phyloP scores from a whole-genome alignment of 2,888 invertebrate genomes.

The Drosophila picticornis region DNA sequence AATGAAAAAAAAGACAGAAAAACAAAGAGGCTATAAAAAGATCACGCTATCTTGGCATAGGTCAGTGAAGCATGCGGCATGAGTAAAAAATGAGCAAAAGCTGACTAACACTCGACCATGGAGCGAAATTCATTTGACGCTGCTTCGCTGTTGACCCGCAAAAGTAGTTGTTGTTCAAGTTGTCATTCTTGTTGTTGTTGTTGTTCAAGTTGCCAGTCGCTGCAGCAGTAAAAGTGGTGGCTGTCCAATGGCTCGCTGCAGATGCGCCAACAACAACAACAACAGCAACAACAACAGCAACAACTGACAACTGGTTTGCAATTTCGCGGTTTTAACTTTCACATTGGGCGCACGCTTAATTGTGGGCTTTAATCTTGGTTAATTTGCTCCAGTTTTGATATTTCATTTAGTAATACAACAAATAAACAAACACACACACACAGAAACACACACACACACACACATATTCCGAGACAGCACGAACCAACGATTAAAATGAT shows the following conservation, averaged over 20 bases:
- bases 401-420: constrained; percentile 51
- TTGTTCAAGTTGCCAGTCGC: constrained; percentile 13
- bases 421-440: background rate
- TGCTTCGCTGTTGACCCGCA: constrained; percentile 51
- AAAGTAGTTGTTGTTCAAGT: constrained; percentile 31
- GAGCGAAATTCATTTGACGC: constrained; percentile 7
- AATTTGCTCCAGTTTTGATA: constrained; percentile 77
- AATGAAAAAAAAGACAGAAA: constrained; percentile 10
- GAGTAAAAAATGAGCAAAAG: constrained; percentile 5
- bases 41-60: constrained; percentile 58
- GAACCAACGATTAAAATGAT: constrained; percentile 53
- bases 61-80: constrained; percentile 69
- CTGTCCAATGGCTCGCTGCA: constrained; percentile 49
- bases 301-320: constrained; percentile 66
- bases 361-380: constrained; percentile 76
- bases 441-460: constrained; percentile 14
- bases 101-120: constrained; percentile 13
- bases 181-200: constrained; percentile 10
- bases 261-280: constrained; percentile 52
- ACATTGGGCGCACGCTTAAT: constrained; percentile 75
- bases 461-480: constrained; percentile 38
- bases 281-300: constrained; percentile 20
- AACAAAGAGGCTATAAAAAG: constrained; percentile 1
- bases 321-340: constrained; percentile 71
- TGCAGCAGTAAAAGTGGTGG: constrained; percentile 68